Evolutionary conservation across 2,888 invertebrate species (phyloP).

Genomic region (Amphiduros pacificus): DNA sequence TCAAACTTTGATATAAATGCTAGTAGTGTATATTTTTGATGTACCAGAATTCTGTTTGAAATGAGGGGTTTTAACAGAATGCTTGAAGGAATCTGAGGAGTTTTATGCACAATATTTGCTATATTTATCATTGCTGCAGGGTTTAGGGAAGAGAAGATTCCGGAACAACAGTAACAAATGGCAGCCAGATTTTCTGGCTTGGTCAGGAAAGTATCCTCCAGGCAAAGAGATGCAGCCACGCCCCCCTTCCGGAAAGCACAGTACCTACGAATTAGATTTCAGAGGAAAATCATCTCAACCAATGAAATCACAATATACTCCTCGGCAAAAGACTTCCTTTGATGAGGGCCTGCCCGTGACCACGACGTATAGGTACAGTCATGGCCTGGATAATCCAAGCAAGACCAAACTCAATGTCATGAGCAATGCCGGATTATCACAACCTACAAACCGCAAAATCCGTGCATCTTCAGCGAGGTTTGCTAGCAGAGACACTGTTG

Average conservation of each 20-base stretch:
- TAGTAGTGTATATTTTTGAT: no score
- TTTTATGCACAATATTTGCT: no score
- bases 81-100: no score
- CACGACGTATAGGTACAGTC: slow-evolving; percentile 50
- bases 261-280: slow-evolving; percentile 48
- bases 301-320: slow-evolving; percentile 37
- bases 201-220: no score
- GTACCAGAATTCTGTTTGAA: no score
- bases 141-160: slow-evolving; percentile 45
- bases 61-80: no score
- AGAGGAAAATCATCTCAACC: slow-evolving; percentile 12
- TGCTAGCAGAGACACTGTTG: not conserved
- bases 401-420: slow-evolving; percentile 7
- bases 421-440: slow-evolving; percentile 4
- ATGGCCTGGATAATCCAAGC: slow-evolving; percentile 45
- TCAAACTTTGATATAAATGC: no score
- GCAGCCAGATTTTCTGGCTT: slow-evolving; percentile 46
- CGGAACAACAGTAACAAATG: slow-evolving; percentile 39
- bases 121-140: slow-evolving; percentile 33
- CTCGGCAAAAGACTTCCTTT: slow-evolving; percentile 44
- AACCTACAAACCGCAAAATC: not conserved
- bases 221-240: no score
- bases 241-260: slow-evolving; percentile 42
- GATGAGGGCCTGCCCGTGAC: slow-evolving; percentile 40
- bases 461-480: not conserved